Evolutionary conservation across 2,888 invertebrate species (phyloP), one percentile per base, ranked within the genome.

Genomic region (Pristionchus exspectatus): DNA sequence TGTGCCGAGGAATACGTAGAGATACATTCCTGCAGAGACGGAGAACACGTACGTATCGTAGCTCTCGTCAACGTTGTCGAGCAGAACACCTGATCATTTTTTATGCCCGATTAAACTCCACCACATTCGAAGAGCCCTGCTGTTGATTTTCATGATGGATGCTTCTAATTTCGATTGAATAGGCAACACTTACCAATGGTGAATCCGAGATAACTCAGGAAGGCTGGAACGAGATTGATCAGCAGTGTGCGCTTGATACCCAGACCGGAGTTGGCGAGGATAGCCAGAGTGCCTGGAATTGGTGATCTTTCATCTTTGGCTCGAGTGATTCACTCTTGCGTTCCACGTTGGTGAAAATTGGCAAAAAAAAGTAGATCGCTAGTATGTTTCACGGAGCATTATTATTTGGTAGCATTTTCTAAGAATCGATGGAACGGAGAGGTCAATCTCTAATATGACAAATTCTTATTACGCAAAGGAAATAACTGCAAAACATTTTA

Each of bases 1-100:
- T 10, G 94, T 94, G 56, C 94, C 94, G n/a, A 94, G 90, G 85
- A 94, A 94, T n/a, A 94, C 94, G 90, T 94, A 94, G 88, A 94
- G 91, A 89, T 94, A 94, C 94, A 94, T 94, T 72, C 94, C 94
- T 3, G 92, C 91, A 0, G 93, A 94, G 30, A 94, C 90, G 66
- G 93, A 92, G 86, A 94, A 94, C 33, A 94, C 93, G 88, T 93
- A 93, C 63, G 92, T 91, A 90, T 94, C 94, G 90, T 93, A 94
- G 59, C 81, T 74, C 54, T 88, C 87, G 30, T 74, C 87, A 5
- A 88, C 74, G 27, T 54, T 54, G 74, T 88, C 74, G 21, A 88
- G 74, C 3, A 88, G 56, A 24, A 88, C 74, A 2, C 87, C 87
- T 88, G 30, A 38, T 50, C 7, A 44, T 44, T 18, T 38, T 14